Percentiles rank a stretch among this genome's conserved stretches.
phyloP scores from a whole-genome alignment of 2,797 vertebrate genomes.

The Thaleichthys pacificus region DNA sequence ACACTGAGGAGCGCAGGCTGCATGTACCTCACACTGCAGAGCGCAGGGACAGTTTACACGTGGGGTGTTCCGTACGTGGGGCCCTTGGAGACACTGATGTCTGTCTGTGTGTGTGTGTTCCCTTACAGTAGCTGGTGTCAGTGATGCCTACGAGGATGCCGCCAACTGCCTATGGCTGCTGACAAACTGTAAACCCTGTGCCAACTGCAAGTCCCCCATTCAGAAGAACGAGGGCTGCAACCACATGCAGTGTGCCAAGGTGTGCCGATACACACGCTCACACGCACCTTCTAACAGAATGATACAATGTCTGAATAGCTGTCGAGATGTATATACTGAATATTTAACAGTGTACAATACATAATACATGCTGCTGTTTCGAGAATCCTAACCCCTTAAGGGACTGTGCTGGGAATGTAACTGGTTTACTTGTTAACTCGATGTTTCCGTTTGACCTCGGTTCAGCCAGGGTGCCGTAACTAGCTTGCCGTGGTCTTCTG shows the following conservation, averaged over 20 bases:
- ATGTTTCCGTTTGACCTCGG: too few relatives aligned
- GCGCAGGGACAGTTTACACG: too few relatives aligned
- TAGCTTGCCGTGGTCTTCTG: not conserved
- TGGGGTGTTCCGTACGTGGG: too few relatives aligned
- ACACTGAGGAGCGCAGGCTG: not conserved
- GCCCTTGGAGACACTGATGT: not conserved
- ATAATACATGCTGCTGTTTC: too few relatives aligned
- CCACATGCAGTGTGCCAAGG: slow-evolving; percentile 97
- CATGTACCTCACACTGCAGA: not conserved
- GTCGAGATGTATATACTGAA: too few relatives aligned
- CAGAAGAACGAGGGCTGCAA: slow-evolving; percentile 99
- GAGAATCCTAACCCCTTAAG: too few relatives aligned
- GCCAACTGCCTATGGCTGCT: slow-evolving; percentile 98
- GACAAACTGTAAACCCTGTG: slow-evolving; percentile 96
- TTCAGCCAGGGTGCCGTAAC: not conserved
- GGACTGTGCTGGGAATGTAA: too few relatives aligned
- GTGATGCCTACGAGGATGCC: slow-evolving; percentile 96
- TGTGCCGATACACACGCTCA: slow-evolving; percentile 27
- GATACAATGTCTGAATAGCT: too few relatives aligned
- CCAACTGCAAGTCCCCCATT: slow-evolving; percentile 99
- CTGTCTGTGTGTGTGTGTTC: slow-evolving; percentile 18
- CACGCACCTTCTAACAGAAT: not conserved
- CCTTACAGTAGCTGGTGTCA: slow-evolving; percentile 90
- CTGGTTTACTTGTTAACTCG: too few relatives aligned
- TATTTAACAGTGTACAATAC: too few relatives aligned